Conservation (phyloP, 64 coral and sea anemone species). For the Dendrophyllia cribrosa region DNA sequence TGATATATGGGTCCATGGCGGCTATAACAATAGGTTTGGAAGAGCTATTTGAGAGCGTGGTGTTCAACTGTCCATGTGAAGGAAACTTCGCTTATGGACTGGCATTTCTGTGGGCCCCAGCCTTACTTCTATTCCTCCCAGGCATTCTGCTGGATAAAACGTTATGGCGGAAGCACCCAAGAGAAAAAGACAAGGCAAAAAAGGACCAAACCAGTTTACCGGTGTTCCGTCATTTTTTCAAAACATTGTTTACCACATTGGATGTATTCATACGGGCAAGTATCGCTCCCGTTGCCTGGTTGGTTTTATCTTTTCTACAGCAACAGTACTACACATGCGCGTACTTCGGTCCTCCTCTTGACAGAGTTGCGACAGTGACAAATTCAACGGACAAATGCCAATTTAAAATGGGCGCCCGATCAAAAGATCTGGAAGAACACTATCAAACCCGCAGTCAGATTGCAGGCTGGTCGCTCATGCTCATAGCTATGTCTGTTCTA, state of each 20-base stretch:
- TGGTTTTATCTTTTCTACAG: conserved; percentile 14
- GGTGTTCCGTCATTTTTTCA: neutral
- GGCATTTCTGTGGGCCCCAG: conserved; percentile 10
- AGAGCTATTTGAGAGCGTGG: neutral
- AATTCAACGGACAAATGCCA: neutral
- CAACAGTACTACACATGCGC: conserved; percentile 35
- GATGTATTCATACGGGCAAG: neutral
- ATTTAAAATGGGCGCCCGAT: neutral
- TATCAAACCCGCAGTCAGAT: conserved; percentile 22
- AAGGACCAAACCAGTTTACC: too few species aligned
- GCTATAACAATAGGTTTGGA: conserved; percentile 3
- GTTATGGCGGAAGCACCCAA: neutral
- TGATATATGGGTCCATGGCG: conserved; percentile 1
- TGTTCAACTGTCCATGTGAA: conserved; percentile 6
- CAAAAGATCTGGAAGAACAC: neutral
- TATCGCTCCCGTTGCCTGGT: neutral
- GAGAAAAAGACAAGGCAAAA: too few species aligned
- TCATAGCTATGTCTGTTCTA: neutral
- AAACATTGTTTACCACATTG: neutral
- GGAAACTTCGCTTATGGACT: conserved; percentile 8
- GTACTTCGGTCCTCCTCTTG: conserved; percentile 8
- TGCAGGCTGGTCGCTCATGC: neutral
- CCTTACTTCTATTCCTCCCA: neutral
- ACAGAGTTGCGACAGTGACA: neutral
- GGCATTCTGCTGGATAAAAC: neutral